phyloP scores from a whole-genome alignment of 2,113 vertebrate species.

The Esox niger region DNA sequence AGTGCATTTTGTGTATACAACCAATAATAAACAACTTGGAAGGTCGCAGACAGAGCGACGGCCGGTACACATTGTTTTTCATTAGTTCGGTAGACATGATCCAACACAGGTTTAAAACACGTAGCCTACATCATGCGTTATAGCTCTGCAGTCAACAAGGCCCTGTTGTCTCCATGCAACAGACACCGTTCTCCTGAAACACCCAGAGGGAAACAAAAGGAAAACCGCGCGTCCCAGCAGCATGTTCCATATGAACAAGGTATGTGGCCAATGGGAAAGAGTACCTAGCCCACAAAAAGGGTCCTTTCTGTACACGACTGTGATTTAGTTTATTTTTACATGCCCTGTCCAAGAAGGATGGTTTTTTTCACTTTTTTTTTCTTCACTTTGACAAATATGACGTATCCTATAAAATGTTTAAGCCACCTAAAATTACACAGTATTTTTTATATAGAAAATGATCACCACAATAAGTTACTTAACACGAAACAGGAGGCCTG shows the following conservation, averaged over 20 bases:
- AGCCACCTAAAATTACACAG: constrained; percentile 93
- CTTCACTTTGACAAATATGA: constrained; percentile 88
- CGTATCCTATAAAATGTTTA: constrained; percentile 88
- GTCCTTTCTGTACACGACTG: constrained; percentile 82
- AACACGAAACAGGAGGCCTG: constrained; percentile 80
- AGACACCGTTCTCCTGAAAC: constrained; percentile 85
- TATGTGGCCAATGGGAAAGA: constrained; percentile 82
- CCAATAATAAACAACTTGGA: constrained; percentile 96
- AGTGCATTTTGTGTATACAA: constrained; percentile 98
- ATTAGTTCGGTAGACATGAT: constrained; percentile 87
- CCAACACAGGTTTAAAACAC: constrained; percentile 93
- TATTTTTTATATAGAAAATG: constrained; percentile 87
- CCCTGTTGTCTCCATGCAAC: constrained; percentile 98
- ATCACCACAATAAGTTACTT: constrained; percentile 86
- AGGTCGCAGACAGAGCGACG: constrained; percentile 77
- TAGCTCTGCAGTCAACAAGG: constrained; percentile 86
- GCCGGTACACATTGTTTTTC: constrained; percentile 75
- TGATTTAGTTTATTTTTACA: constrained; percentile 81
- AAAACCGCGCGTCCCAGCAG: constrained; percentile 81
- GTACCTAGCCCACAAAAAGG: constrained; percentile 77
- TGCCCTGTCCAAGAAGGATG: constrained; percentile 82
- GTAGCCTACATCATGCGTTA: constrained; percentile 93
- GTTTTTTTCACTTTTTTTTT: constrained; percentile 34
- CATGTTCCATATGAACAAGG: constrained; percentile 79
- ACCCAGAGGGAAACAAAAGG: constrained; percentile 77